Evolutionary conservation across 2,113 vertebrate genomes (phyloP).

Genomic region (Platysternon megacephalum): DNA sequence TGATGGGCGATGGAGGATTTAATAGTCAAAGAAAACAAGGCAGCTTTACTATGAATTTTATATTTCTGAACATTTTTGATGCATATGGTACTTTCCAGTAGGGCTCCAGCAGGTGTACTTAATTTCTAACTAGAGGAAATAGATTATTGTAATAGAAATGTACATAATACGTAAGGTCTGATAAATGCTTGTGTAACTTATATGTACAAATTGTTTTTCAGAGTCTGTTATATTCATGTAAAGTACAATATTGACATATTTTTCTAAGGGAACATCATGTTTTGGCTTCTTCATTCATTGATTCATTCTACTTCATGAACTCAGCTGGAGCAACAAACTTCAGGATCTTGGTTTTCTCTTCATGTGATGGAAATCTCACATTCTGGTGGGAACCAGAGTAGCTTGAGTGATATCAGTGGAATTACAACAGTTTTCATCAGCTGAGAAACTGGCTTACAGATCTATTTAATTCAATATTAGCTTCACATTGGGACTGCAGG

Average conservation of each 20-base stretch:
- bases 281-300: constrained; percentile 44
- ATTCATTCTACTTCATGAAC: background rate
- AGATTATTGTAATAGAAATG: constrained; percentile 44
- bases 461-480: background rate
- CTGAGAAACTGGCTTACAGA: background rate
- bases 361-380: background rate
- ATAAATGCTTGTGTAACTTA: constrained; percentile 45
- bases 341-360: background rate
- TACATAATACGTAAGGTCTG: constrained; percentile 26
- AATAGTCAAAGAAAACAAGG: background rate
- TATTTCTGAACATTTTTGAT: constrained; percentile 61
- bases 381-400: background rate
- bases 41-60: constrained; percentile 43
- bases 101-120: background rate
- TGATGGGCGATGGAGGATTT: constrained; percentile 32
- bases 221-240: constrained; percentile 35
- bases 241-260: constrained; percentile 69
- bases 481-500: background rate
- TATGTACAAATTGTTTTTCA: constrained; percentile 64
- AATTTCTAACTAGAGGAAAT: constrained; percentile 25
- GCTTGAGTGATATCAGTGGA: background rate
- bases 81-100: constrained; percentile 11
- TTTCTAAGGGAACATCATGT: constrained; percentile 50
- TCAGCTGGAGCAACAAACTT: background rate
- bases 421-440: background rate